A percentile compares a stretch with the other conserved stretches of the same genome.
Conservation (phyloP, 2,888 invertebrate species). For the Nowickia ferox region DNA sequence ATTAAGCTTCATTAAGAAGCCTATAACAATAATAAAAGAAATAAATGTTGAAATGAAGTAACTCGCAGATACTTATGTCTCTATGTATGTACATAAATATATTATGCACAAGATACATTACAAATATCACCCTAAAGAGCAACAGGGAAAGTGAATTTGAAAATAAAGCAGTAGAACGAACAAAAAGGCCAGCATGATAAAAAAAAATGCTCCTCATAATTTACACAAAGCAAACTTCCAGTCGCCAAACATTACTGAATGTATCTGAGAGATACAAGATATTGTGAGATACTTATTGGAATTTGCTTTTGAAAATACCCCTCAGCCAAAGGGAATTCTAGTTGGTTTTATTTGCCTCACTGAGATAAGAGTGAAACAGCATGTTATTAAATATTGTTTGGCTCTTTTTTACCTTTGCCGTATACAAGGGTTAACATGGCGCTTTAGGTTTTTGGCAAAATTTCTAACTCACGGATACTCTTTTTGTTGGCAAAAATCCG, state of each 20-base stretch:
- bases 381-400: neutral
- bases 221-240: slow-evolving; percentile 6
- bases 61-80: neutral
- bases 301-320: slow-evolving; percentile 25
- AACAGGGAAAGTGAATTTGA: neutral
- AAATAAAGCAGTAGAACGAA: neutral
- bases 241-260: neutral
- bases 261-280: slow-evolving; percentile 50
- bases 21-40: neutral
- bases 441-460: slow-evolving; percentile 9
- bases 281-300: slow-evolving; percentile 63
- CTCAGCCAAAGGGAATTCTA: slow-evolving; percentile 29
- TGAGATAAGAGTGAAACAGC: slow-evolving; percentile 27
- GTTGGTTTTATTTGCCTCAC: slow-evolving; percentile 27
- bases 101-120: neutral
- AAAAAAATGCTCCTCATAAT: slow-evolving; percentile 16
- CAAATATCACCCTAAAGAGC: neutral
- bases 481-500: slow-evolving; percentile 74
- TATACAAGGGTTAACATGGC: slow-evolving; percentile 54
- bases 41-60: neutral
- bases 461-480: slow-evolving; percentile 58
- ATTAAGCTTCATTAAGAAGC: slow-evolving; percentile 15
- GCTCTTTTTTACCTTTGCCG: slow-evolving; percentile 48
- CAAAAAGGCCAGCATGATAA: slow-evolving; percentile 4
- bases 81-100: neutral